These are phyloP conservation scores for Naso thynnoides DNA, from an alignment of 2,797 vertebrate genomes.

Conservation along the genomic window DNA sequence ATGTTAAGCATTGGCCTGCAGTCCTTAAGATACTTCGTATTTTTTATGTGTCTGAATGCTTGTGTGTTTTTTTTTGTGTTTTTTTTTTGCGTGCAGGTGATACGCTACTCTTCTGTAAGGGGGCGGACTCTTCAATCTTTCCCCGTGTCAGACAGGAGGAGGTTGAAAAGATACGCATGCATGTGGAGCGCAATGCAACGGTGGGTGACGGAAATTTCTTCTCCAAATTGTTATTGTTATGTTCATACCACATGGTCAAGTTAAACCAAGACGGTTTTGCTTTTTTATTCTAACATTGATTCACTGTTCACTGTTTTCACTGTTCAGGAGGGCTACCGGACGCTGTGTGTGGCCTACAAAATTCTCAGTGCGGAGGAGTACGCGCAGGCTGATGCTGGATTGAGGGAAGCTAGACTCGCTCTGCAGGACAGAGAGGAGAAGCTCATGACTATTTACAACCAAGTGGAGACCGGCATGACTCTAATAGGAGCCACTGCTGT, in stretches of 20 bases:
- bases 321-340: slow-evolving; percentile 94
- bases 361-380: slow-evolving; percentile 87
- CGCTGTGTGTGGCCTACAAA: slow-evolving; percentile 96
- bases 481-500: slow-evolving; percentile 97
- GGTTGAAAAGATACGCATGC: slow-evolving; percentile 89
- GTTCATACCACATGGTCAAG: not conserved
- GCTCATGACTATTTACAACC: slow-evolving; percentile 92
- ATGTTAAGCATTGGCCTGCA: not conserved
- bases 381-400: slow-evolving; percentile 83
- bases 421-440: slow-evolving; percentile 95
- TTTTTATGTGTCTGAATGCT: slow-evolving; percentile 5
- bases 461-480: slow-evolving; percentile 93
- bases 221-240: not conserved
- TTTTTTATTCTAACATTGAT: not conserved
- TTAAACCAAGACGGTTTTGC: not conserved
- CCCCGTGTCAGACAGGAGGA: slow-evolving; percentile 91
- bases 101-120: slow-evolving; percentile 95
- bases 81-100: slow-evolving; percentile 90
- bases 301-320: slow-evolving; percentile 34
- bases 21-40: not conserved
- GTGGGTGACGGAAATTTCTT: slow-evolving; percentile 78
- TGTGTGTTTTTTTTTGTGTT: slow-evolving; percentile 22
- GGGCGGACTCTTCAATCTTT: slow-evolving; percentile 96
- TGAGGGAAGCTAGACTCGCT: slow-evolving; percentile 91
- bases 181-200: slow-evolving; percentile 94